A percentile compares a stretch with the other conserved stretches of the same genome.
These are phyloP conservation scores for Muntiacus reevesi DNA, from an alignment of 2,113 vertebrate genomes.

Conservation along the genomic window DNA sequence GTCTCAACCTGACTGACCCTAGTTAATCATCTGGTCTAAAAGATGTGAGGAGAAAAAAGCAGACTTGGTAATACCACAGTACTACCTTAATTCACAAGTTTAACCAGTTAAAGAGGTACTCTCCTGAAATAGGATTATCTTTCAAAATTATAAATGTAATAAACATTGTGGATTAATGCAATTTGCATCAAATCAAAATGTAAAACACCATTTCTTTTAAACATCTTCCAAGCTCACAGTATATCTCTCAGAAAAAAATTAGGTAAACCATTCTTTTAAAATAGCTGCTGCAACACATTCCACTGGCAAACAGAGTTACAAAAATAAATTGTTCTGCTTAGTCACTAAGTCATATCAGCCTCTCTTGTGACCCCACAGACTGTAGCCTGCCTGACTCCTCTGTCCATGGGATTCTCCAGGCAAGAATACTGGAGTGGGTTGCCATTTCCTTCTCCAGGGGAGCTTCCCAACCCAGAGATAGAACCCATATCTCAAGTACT, in stretches of 20 bases:
- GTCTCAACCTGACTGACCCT: not conserved
- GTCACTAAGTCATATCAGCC: not conserved
- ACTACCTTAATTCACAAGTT: not conserved
- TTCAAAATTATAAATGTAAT: not conserved
- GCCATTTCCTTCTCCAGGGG: not conserved
- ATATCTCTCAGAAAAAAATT: not conserved
- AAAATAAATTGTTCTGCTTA: not conserved
- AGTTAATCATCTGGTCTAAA: not conserved
- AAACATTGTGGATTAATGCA: not conserved
- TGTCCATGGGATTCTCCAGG: not conserved
- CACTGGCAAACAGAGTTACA: not conserved
- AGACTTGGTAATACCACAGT: not conserved
- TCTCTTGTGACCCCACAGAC: not conserved
- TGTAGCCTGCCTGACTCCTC: not conserved
- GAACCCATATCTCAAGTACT: not conserved
- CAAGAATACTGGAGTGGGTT: not conserved
- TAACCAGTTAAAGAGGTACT: not conserved
- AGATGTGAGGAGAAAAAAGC: not conserved
- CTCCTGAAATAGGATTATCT: not conserved
- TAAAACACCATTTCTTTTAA: not conserved
- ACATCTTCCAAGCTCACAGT: not conserved
- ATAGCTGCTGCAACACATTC: not conserved
- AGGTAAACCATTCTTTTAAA: not conserved
- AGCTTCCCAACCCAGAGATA: not conserved
- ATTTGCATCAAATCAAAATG: constrained; percentile 3